Evolutionary conservation across 2,113 vertebrate genomes (phyloP).

Genomic region (Erythrocercus mccallii): DNA sequence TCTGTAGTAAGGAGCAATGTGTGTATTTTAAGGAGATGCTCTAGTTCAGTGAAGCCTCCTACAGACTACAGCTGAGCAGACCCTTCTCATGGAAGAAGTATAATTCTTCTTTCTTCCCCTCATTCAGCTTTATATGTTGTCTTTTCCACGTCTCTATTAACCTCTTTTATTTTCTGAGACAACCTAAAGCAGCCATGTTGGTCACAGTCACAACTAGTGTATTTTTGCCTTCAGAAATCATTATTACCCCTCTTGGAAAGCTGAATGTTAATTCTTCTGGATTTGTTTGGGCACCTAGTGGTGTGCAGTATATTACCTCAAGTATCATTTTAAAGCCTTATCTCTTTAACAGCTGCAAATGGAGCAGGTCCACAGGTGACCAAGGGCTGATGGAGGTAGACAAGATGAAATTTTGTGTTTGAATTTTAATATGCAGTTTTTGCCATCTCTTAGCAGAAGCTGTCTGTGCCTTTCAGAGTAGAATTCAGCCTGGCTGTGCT

Average conservation of each 20-base stretch:
- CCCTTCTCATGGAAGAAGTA: not conserved
- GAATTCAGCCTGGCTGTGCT: not conserved
- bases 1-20: not conserved
- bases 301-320: not conserved
- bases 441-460: not conserved
- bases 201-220: not conserved
- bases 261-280: not conserved
- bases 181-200: not conserved
- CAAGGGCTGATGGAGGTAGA: not conserved
- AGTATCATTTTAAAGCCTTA: not conserved
- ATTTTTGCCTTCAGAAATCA: not conserved
- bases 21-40: not conserved
- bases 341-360: not conserved
- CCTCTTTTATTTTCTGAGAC: not conserved
- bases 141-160: not conserved
- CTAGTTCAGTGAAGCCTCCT: not conserved
- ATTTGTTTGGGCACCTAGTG: not conserved
- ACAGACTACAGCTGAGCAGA: not conserved
- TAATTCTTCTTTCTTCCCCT: not conserved
- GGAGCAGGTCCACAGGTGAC: not conserved
- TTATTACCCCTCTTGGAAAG: not conserved
- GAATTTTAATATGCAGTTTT: not conserved
- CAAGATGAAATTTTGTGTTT: not conserved
- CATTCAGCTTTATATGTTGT: not conserved
- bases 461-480: not conserved